Evolutionary conservation across 2,797 vertebrate genomes (phyloP).

Genomic region (Lutjanus argentimaculatus): DNA sequence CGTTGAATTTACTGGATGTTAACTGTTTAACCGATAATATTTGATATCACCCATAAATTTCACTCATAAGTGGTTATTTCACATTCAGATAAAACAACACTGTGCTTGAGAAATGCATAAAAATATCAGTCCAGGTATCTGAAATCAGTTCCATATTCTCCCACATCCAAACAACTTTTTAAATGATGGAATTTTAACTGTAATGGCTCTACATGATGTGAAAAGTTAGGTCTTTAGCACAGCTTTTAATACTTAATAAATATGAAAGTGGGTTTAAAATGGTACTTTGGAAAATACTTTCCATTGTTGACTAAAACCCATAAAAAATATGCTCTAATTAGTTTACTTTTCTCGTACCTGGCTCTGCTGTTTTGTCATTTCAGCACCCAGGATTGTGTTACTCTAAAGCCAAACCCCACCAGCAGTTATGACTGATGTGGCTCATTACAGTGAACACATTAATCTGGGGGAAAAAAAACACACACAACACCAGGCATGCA

Average conservation of each 20-base stretch:
- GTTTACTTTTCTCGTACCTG: slow-evolving; percentile 3
- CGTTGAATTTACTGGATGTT: neutral
- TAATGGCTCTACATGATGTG: neutral
- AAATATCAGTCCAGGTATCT: neutral
- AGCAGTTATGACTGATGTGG: slow-evolving; percentile 49
- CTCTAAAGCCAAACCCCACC: slow-evolving; percentile 37
- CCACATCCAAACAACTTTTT: neutral
- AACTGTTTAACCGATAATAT: neutral
- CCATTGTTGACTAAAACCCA: neutral
- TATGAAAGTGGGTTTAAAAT: slow-evolving; percentile 1
- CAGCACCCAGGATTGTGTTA: slow-evolving; percentile 34
- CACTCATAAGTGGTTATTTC: neutral
- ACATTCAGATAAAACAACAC: neutral
- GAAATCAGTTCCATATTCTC: slow-evolving; percentile 1
- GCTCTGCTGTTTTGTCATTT: slow-evolving; percentile 42
- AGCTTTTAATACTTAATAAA: neutral
- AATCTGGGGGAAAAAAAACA: slow-evolving; percentile 31
- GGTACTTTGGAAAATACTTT: neutral
- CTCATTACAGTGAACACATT: slow-evolving; percentile 54
- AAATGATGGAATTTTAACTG: neutral
- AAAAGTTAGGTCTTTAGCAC: neutral
- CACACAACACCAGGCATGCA: slow-evolving; percentile 69
- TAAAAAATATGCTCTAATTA: slow-evolving; percentile 3
- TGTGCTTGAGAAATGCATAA: neutral
- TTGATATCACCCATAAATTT: neutral